phyloP scores from a whole-genome alignment of 2,113 vertebrate genomes.

The Apeltes quadracus region DNA sequence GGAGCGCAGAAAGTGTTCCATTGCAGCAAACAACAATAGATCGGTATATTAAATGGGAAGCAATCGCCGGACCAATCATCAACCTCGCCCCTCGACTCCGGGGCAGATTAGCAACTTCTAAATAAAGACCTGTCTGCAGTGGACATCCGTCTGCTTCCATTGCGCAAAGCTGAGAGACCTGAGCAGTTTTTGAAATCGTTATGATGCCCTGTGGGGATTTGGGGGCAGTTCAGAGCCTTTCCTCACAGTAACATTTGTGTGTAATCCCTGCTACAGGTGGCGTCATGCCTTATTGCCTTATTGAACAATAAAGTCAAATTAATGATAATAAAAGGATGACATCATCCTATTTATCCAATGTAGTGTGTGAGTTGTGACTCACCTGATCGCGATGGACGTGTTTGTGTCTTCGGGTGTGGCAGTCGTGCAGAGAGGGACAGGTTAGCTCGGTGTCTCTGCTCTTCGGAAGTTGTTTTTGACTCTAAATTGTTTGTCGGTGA shows the following conservation, averaged over 20 bases:
- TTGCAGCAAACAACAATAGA: no score
- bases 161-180: slow-evolving; percentile 11
- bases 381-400: not conserved
- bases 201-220: not conserved
- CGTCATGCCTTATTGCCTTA: no score
- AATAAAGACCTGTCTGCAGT: not conserved
- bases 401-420: slow-evolving; percentile 9
- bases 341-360: not conserved
- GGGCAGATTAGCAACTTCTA: not conserved
- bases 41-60: no score
- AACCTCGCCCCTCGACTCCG: no score
- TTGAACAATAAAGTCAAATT: not conserved
- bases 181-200: not conserved
- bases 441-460: not conserved
- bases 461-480: slow-evolving; percentile 52
- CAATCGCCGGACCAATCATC: no score
- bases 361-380: not conserved
- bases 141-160: slow-evolving; percentile 4
- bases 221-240: not conserved
- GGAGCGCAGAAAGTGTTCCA: not conserved
- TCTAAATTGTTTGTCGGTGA: slow-evolving; percentile 68
- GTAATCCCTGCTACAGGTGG: no score
- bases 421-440: not conserved
- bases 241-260: not conserved
- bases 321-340: not conserved